Conservation (phyloP, 2,113 vertebrate species). For the Thermophis baileyi region DNA sequence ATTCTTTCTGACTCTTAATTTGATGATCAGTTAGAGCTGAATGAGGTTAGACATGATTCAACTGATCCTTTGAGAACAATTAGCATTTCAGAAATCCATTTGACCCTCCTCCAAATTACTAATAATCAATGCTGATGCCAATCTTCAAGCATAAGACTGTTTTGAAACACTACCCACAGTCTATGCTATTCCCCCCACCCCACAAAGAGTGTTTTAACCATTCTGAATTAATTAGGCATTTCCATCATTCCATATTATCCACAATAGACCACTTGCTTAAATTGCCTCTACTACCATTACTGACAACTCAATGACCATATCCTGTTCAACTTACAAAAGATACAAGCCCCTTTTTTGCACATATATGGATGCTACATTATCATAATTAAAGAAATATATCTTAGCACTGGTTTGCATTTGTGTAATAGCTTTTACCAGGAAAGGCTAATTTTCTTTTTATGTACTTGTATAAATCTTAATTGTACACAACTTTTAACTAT, state of each 20-base stretch:
- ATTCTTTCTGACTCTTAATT: neutral
- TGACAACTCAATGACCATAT: constrained; percentile 33
- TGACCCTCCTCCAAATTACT: neutral
- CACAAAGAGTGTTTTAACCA: constrained; percentile 17
- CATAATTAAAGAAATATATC: neutral
- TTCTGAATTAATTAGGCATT: constrained; percentile 19
- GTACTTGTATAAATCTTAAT: neutral
- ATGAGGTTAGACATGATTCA: neutral
- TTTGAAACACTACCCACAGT: neutral
- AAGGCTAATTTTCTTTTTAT: neutral
- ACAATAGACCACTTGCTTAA: constrained; percentile 26
- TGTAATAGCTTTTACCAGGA: neutral
- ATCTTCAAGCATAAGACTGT: constrained; percentile 17
- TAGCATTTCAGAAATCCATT: neutral
- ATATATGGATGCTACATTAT: neutral
- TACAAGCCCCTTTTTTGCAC: constrained; percentile 8
- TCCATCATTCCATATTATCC: constrained; percentile 24
- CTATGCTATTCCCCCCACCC: neutral
- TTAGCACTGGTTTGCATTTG: neutral
- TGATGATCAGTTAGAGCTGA: neutral
- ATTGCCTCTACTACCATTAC: constrained; percentile 48
- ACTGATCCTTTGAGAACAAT: neutral
- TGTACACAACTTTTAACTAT: neutral
- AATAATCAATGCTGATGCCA: constrained; percentile 21
- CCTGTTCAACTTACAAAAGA: constrained; percentile 37